Percentiles rank a stretch among this genome's conserved stretches.
Conservation (phyloP, 2,888 invertebrate species). For the Leptothorax acervorum region DNA sequence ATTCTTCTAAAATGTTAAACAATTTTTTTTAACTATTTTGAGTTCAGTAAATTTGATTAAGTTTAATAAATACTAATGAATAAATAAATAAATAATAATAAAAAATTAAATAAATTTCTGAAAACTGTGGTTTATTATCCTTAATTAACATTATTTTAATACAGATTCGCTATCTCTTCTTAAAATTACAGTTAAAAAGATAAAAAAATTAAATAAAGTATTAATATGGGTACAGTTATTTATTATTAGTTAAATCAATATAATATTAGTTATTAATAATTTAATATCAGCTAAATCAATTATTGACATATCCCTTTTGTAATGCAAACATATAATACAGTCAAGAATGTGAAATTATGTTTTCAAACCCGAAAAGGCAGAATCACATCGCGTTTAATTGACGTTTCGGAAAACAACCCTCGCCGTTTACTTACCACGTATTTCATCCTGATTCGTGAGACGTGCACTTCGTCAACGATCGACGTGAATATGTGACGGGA, state of each 20-base stretch:
- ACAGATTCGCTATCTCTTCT: not conserved
- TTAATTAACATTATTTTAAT: slow-evolving; percentile 10
- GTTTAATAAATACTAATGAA: not conserved
- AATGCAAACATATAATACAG: not conserved
- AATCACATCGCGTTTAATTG: not conserved
- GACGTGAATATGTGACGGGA: slow-evolving; percentile 15
- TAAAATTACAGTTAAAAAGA: not conserved
- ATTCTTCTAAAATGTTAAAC: not conserved
- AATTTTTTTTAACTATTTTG: not conserved
- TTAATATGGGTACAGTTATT: not conserved
- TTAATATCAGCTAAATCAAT: not conserved
- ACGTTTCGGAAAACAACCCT: not conserved
- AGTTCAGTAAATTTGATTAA: not conserved
- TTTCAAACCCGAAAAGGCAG: slow-evolving; percentile 1
- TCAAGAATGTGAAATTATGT: not conserved
- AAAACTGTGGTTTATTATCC: not conserved
- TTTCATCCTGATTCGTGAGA: slow-evolving; percentile 83
- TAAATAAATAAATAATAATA: not conserved
- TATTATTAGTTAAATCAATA: too few relatives aligned
- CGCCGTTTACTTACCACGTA: slow-evolving; percentile 84
- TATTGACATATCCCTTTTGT: not conserved
- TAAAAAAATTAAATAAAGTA: not conserved
- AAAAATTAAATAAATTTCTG: not conserved
- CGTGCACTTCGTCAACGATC: not conserved
- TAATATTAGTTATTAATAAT: not conserved